Percentiles rank a stretch among this genome's conserved stretches.
Conservation (phyloP, 2,888 invertebrate species). For the Megaustenia siamemsis region DNA sequence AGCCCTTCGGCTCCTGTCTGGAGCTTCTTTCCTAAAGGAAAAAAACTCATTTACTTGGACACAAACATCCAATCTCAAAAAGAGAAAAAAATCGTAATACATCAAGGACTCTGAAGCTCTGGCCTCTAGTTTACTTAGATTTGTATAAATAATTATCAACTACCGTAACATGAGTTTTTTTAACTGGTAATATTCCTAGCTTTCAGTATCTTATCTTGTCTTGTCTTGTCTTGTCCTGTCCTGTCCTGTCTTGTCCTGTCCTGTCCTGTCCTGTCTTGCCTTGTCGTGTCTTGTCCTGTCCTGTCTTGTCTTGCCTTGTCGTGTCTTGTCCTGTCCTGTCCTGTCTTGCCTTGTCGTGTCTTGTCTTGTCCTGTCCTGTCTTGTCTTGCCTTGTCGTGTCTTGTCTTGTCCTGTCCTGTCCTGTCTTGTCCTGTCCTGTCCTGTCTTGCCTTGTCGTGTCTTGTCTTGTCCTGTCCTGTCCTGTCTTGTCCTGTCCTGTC, state of each 20-base stretch:
- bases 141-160: no score
- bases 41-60: no score
- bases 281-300: constrained; percentile 39
- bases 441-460: background rate
- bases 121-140: no score
- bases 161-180: no score
- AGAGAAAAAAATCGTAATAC: no score
- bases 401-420: background rate
- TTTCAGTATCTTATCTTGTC: background rate
- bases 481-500: background rate
- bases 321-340: background rate
- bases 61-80: no score
- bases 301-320: constrained; percentile 3
- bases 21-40: no score
- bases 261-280: constrained; percentile 13
- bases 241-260: constrained; percentile 17
- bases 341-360: background rate
- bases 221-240: constrained; percentile 15
- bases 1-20: no score
- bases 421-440: background rate
- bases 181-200: no score
- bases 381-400: background rate
- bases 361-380: background rate
- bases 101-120: no score
- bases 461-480: background rate